Evolutionary conservation across 2,888 invertebrate species (phyloP).

Genomic region (Polietes domitor): DNA sequence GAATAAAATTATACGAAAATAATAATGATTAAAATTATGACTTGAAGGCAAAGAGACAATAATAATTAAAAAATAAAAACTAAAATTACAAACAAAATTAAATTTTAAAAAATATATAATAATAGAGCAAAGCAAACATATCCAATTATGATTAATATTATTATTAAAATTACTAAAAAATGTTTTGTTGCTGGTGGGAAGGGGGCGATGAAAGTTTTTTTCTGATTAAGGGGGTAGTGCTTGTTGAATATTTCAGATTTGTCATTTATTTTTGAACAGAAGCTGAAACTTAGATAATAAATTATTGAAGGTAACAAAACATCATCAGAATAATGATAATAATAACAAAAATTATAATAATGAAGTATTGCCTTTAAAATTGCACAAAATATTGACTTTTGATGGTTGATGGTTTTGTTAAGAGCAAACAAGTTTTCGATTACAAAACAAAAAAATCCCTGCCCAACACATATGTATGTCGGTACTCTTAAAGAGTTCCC

Average conservation of each 20-base stretch:
- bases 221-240: too few relatives aligned
- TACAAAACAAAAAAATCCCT: slow-evolving; percentile 9
- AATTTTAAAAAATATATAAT: slow-evolving; percentile 38
- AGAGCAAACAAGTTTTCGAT: background rate
- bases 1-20: slow-evolving; percentile 45
- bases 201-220: background rate
- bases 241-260: too few relatives aligned
- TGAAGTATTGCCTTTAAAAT: slow-evolving; percentile 65
- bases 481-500: slow-evolving; percentile 38
- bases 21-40: slow-evolving; percentile 67
- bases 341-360: slow-evolving; percentile 24
- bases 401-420: background rate
- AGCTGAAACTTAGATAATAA: slow-evolving; percentile 10
- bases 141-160: slow-evolving; percentile 7
- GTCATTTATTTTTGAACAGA: background rate
- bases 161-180: background rate
- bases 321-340: background rate
- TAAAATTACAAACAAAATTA: slow-evolving; percentile 20
- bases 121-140: slow-evolving; percentile 15
- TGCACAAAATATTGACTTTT: slow-evolving; percentile 56
- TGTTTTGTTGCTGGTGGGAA: slow-evolving; percentile 2
- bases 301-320: background rate
- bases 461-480: background rate
- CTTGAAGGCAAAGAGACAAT: slow-evolving; percentile 54
- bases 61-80: slow-evolving; percentile 43